Evolutionary conservation across 37 sponge, comb jelly and placozoan genomes (phyloP).

Genomic region (Tethya wilhelma): DNA sequence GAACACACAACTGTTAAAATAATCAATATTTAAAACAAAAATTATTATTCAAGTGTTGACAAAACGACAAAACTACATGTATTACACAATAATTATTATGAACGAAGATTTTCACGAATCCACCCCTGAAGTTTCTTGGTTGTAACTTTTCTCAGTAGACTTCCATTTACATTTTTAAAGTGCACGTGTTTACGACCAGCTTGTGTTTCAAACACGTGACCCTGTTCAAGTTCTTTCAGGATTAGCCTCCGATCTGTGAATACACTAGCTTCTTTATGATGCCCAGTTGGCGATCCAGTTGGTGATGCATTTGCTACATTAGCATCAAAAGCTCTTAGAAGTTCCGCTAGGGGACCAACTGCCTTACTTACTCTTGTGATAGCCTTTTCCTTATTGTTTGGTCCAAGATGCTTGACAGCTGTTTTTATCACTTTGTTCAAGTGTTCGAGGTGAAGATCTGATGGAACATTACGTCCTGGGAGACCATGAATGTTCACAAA

Average conservation of each 20-base stretch:
- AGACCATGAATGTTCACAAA: constrained; percentile 31
- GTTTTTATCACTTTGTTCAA: constrained; percentile 24
- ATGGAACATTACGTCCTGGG: constrained; percentile 29
- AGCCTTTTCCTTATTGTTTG: constrained; percentile 21
- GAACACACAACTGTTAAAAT: no score
- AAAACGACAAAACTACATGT: no score
- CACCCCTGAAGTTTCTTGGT: not conserved
- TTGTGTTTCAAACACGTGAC: not conserved
- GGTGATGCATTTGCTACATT: not conserved
- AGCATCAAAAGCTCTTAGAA: not conserved
- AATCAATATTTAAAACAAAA: no score
- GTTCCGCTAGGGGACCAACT: not conserved
- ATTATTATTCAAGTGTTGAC: no score
- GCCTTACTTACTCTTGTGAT: constrained; percentile 20
- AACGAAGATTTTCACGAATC: no score
- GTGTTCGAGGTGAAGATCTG: constrained; percentile 53
- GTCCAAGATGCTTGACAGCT: constrained; percentile 17
- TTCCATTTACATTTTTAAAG: not conserved
- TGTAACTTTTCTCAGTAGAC: not conserved
- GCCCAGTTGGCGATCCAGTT: not conserved
- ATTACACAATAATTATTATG: no score
- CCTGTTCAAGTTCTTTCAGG: not conserved
- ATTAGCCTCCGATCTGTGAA: not conserved
- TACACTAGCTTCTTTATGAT: not conserved
- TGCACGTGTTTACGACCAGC: not conserved